These are phyloP conservation scores for Unio pictorum DNA, from an alignment of 2,888 invertebrate genomes.

Conservation along the genomic window DNA sequence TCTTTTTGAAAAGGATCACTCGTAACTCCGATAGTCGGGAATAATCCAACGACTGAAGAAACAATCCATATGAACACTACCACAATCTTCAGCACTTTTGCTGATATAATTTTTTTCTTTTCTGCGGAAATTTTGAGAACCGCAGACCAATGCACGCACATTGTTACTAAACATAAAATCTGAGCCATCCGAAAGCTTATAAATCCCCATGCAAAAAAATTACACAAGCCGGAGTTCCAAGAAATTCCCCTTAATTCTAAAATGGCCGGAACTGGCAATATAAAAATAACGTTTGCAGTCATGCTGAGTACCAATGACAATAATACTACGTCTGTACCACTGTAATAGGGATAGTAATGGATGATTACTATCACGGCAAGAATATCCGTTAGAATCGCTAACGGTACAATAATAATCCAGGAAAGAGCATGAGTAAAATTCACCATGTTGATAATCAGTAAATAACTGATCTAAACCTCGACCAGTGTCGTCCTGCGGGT, in stretches of 20 bases:
- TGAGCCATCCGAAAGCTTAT: constrained; percentile 42
- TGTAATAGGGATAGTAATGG: constrained; percentile 52
- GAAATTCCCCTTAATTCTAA: constrained; percentile 25
- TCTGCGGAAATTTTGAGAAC: constrained; percentile 40
- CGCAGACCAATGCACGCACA: constrained; percentile 49
- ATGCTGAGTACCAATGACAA: constrained; percentile 49
- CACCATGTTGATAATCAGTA: constrained; percentile 26
- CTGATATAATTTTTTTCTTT: constrained; percentile 38
- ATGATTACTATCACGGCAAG: constrained; percentile 43
- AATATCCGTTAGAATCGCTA: constrained; percentile 50
- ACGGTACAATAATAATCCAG: constrained; percentile 50
- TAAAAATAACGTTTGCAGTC: constrained; percentile 42
- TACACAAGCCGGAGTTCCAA: constrained; percentile 42
- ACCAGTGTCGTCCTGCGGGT: too few species aligned
- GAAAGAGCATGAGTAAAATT: constrained; percentile 39
- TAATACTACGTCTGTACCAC: constrained; percentile 56
- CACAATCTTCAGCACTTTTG: constrained; percentile 38
- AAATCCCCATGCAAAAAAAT: constrained; percentile 45
- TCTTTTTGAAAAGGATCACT: constrained; percentile 23
- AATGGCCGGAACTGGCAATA: constrained; percentile 48
- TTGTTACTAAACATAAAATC: constrained; percentile 31
- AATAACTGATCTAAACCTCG: too few species aligned
- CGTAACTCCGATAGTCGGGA: constrained; percentile 45
- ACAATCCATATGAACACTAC: constrained; percentile 39
- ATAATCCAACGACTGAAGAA: constrained; percentile 36